These are phyloP conservation scores for Homarus gammarus DNA, from an alignment of 2,888 invertebrate species.

Conservation along the genomic window DNA sequence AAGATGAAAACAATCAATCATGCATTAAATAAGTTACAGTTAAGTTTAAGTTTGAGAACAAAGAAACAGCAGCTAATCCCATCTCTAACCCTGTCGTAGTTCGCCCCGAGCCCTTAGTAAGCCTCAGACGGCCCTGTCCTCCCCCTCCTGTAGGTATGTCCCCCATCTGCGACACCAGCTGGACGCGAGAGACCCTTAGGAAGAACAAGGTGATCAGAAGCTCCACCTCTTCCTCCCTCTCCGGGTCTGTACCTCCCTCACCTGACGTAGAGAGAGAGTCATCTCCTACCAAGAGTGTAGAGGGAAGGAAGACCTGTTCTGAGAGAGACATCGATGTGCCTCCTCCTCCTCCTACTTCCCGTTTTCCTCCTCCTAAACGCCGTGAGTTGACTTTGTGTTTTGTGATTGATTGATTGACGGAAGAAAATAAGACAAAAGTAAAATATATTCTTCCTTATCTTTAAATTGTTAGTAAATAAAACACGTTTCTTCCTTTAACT, in stretches of 20 bases:
- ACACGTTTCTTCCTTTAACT: too few relatives aligned
- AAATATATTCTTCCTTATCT: too few relatives aligned
- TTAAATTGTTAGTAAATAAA: too few relatives aligned
- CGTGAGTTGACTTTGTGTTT: too few relatives aligned
- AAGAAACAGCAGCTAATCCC: neutral
- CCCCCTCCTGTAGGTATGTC: conserved; percentile 69
- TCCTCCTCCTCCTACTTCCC: neutral
- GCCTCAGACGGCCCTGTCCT: neutral
- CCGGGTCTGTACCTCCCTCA: neutral
- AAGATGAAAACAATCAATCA: too few relatives aligned
- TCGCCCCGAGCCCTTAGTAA: neutral
- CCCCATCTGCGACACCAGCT: conserved; percentile 74
- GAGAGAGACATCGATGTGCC: conserved; percentile 38
- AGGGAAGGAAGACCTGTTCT: neutral
- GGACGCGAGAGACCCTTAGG: conserved; percentile 71
- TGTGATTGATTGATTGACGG: too few relatives aligned
- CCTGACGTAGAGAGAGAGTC: neutral
- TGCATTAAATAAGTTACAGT: too few relatives aligned
- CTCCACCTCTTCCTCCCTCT: conserved; percentile 39
- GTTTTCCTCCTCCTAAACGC: conserved; percentile 5
- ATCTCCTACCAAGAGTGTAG: neutral
- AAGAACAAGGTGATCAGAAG: conserved; percentile 61
- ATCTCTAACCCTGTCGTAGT: neutral
- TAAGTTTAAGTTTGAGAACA: neutral
- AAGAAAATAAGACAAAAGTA: too few relatives aligned